phyloP scores from a whole-genome alignment of 2,888 invertebrate genomes.

The Leptinotarsa haldemani region DNA sequence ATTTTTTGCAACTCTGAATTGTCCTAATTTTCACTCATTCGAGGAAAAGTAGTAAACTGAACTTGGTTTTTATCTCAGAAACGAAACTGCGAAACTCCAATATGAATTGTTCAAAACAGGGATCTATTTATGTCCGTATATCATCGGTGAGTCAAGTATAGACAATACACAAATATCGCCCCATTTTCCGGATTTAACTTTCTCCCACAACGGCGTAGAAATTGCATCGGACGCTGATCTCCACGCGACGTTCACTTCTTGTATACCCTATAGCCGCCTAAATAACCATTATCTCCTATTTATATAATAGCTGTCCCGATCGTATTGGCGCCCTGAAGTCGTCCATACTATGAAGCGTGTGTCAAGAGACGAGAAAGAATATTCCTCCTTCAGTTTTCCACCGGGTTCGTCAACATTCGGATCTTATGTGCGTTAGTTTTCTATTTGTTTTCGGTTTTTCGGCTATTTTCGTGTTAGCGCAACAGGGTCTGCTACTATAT shows the following conservation, averaged over 20 bases:
- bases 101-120: too few species aligned
- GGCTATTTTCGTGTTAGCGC: constrained; percentile 7
- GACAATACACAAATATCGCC: background rate
- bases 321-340: constrained; percentile 19
- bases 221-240: constrained; percentile 12
- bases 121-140: too few species aligned
- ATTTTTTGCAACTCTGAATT: too few species aligned
- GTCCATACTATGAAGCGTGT: constrained; percentile 7
- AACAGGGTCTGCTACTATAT: background rate
- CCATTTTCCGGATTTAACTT: constrained; percentile 7
- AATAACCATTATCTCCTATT: constrained; percentile 18
- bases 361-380: background rate
- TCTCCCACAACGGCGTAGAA: constrained; percentile 4
- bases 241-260: constrained; percentile 16
- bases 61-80: too few species aligned
- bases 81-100: too few species aligned
- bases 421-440: background rate
- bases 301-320: constrained; percentile 20
- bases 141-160: too few species aligned
- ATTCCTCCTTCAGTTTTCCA: constrained; percentile 18
- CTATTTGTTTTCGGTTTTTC: background rate
- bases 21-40: too few species aligned
- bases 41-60: too few species aligned
- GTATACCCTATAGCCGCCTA: constrained; percentile 15
- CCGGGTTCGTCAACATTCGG: constrained; percentile 15